Evolutionary conservation across 2,888 invertebrate species (phyloP), one percentile per base, ranked within the genome.

Genomic region (Drosophila heteroneura): DNA sequence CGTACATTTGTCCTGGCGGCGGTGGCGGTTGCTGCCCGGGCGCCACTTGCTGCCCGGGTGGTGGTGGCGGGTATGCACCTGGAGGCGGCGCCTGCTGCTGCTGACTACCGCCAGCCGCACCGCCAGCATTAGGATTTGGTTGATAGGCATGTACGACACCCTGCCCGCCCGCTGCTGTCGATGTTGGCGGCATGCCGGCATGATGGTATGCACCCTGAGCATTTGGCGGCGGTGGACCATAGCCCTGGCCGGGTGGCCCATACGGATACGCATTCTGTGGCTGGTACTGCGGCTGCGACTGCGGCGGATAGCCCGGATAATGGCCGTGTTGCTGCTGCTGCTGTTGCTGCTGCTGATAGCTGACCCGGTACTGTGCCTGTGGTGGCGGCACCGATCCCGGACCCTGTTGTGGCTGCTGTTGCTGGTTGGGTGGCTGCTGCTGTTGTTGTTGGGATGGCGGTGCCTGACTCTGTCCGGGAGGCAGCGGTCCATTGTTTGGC

Each of bases 221-320:
- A 62, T 95, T 94, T 4, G 95, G 94, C 16, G 96, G 94, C 12
- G 96, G 92, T 4, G 92, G 92, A 0, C 92, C 92, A 83, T 96
- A 96, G 6, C 95, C 91, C 79, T 93, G 93, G 1, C 92, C 72
- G n/a, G 93, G 93, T 9, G 93, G 93, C 1, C 93, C 93, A 66
- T 93, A 93, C 0, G 95, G 95, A 86, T 95, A 96, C 5, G 95
- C 95, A 59, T 95, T 94, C 76, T 94, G 94, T 39, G 95, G 95
- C 65, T 95, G 95, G 84, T 95, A 96, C 35, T 93, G 92, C 26
- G 92, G 91, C 71, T 92, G 91, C 86, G 92, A 94, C 47, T 96
- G 95, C 30, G 93, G 93, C 30, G 96, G 93, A 87, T 93, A 93
- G 14, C 93, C 93, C 91, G 85, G 95, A 93, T 84, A 95, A 94